These are phyloP conservation scores for Microcebus murinus DNA, from an alignment of 2,113 vertebrate genomes.

Conservation along the genomic window DNA sequence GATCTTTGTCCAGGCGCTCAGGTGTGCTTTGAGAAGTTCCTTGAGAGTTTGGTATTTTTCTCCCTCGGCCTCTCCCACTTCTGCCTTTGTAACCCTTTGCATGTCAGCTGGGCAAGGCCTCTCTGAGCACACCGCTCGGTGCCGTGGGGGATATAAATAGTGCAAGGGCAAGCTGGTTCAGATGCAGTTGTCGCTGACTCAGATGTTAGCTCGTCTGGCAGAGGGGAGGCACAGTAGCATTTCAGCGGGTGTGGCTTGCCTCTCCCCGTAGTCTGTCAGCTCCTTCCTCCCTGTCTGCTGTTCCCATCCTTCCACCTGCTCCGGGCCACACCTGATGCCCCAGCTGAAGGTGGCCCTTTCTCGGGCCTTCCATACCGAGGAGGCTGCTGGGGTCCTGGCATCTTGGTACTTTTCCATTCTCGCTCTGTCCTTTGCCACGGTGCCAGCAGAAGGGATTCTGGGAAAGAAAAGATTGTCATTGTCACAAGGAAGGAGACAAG, in stretches of 20 bases:
- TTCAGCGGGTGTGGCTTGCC: background rate
- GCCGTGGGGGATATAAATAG: background rate
- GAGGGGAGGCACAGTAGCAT: background rate
- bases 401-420: conserved; percentile 47
- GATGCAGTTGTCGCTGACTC: conserved; percentile 45
- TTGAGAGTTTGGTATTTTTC: background rate
- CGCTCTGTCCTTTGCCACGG: conserved; percentile 42
- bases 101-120: background rate
- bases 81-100: background rate
- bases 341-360: background rate
- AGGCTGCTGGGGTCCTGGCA: background rate
- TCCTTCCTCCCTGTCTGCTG: background rate
- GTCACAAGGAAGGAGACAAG: conserved; percentile 36
- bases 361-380: background rate
- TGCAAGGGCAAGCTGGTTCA: background rate
- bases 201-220: background rate
- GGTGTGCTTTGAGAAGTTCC: background rate
- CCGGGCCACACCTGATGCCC: background rate
- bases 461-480: conserved; percentile 56
- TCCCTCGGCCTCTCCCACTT: background rate
- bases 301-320: background rate
- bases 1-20: background rate
- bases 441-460: background rate
- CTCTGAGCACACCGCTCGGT: background rate
- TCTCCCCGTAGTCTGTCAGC: background rate